Evolutionary conservation across 2,797 vertebrate species (phyloP).

Genomic region (Enteromius anoplus): DNA sequence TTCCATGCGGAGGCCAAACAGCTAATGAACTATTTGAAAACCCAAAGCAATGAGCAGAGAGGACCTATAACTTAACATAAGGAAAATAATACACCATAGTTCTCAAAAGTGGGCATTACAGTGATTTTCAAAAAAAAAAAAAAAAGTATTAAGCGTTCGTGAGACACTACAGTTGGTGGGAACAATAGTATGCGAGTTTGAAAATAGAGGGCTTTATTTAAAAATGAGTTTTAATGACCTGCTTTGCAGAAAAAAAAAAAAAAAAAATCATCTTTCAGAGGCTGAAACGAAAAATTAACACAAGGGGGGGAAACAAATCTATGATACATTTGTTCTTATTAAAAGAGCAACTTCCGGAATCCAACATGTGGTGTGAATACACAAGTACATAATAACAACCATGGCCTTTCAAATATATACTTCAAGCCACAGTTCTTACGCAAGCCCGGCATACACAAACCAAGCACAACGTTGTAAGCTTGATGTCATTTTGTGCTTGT

Average conservation of each 20-base stretch:
- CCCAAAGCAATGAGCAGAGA: slow-evolving; percentile 62
- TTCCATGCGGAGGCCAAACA: slow-evolving; percentile 70
- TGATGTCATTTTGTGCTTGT: slow-evolving; percentile 79
- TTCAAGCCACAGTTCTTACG: slow-evolving; percentile 65
- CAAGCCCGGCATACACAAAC: slow-evolving; percentile 60
- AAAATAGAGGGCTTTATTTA: slow-evolving; percentile 64
- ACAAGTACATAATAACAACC: slow-evolving; percentile 80
- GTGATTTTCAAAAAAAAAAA: slow-evolving; percentile 61
- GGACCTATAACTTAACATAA: slow-evolving; percentile 57
- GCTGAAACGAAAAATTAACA: slow-evolving; percentile 64
- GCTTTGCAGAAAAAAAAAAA: slow-evolving; percentile 70
- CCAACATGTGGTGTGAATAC: slow-evolving; percentile 74
- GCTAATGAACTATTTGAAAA: slow-evolving; percentile 61
- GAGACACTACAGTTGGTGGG: slow-evolving; percentile 59
- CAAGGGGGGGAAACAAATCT: slow-evolving; percentile 62
- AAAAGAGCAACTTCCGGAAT: slow-evolving; percentile 71
- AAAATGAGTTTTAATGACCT: slow-evolving; percentile 78
- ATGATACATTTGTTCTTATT: slow-evolving; percentile 76
- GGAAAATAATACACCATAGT: slow-evolving; percentile 55
- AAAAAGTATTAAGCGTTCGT: slow-evolving; percentile 64
- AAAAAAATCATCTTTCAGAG: slow-evolving; percentile 61
- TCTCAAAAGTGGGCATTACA: slow-evolving; percentile 71
- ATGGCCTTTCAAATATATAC: slow-evolving; percentile 65
- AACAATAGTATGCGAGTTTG: slow-evolving; percentile 64
- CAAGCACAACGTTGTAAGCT: slow-evolving; percentile 59